Base-by-base conservation (phyloP, 1,140 invertebrate genomes). In the Brachionus angularis region DNA sequence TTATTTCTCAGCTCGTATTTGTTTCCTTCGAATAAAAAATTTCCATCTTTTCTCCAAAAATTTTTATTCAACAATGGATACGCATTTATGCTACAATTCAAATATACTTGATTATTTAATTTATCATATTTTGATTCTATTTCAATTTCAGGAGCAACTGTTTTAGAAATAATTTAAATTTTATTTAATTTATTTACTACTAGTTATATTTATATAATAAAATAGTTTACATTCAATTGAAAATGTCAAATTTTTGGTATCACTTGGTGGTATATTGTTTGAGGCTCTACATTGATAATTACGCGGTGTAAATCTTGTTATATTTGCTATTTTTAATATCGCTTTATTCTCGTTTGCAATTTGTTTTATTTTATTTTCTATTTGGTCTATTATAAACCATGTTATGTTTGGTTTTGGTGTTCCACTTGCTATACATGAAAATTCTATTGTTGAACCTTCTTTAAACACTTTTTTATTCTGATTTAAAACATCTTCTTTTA, bases 181-280 rank as follows among this genome's bases (percentile, higher is more conserved):
- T 10, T 10, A 16, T 16, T 42, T 42, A 42, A 42, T 42, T 16
- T 10, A 42, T 16, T 42, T 16, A 16, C 16, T 42, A 10, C 16
- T 16, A 42, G 16, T 16, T 10, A 16, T 16, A 10, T 42, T 42
- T 16, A 42, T 10, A 10, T 10, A 42, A 42, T 16, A 42, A n/a
- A n/a, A n/a, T n/a, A n/a, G n/a, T 16, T 42, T 42, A 42, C 39
- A 64, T 27, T 64, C 39, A 18, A 64, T 47, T 16, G 61, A 64
- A 29, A 64, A 64, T n/a, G 39, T 64, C 18, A 64, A 64, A 47
- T 64, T 64, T 64, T 64, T 64, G 27, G 61, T 64, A 31, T 64
- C 61, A 31, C 61, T 64, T 33, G 61, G 61, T 16, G 61, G 61
- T 44, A 64, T 64, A 16, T 18, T 39, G 14, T 64, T 64, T 5